Evolutionary conservation across 1,140 invertebrate species (phyloP).

Genomic region (Anagrus nilaparvatae): DNA sequence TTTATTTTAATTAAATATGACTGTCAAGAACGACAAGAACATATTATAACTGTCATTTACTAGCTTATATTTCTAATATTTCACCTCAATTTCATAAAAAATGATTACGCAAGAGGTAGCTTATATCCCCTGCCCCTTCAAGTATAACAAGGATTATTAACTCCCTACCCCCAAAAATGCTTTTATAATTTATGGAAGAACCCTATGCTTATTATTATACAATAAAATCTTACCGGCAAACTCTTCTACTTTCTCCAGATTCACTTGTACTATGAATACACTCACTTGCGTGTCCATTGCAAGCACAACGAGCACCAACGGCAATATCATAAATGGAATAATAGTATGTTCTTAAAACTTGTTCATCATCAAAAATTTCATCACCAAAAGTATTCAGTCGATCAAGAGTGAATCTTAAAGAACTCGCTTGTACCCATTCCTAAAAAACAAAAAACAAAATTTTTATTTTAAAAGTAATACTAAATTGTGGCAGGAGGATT

Average conservation of each 20-base stretch:
- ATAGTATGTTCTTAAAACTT: constrained; percentile 92
- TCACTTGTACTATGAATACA: constrained; percentile 60
- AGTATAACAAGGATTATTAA: background rate
- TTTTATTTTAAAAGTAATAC: too few species aligned
- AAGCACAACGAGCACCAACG: constrained; percentile 94
- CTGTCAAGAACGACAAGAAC: too few species aligned
- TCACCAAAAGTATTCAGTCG: constrained; percentile 97
- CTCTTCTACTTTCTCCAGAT: constrained; percentile 33
- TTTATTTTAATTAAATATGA: too few species aligned
- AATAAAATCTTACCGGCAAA: constrained; percentile 36
- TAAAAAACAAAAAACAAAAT: constrained; percentile 44
- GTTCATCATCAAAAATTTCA: constrained; percentile 87
- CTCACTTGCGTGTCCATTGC: constrained; percentile 91
- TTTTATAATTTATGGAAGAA: too few species aligned
- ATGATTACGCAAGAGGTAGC: too few species aligned
- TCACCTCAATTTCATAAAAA: too few species aligned
- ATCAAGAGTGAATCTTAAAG: constrained; percentile 81
- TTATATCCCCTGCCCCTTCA: too few species aligned
- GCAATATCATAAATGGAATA: constrained; percentile 97
- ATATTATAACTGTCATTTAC: too few species aligned
- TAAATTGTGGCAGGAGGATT: too few species aligned
- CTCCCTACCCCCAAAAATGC: background rate
- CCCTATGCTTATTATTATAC: too few species aligned
- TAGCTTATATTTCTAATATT: too few species aligned
- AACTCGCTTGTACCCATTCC: constrained; percentile 97